These are phyloP conservation scores for Eristalinus sepulchralis DNA, from an alignment of 2,888 invertebrate genomes.

Conservation along the genomic window DNA sequence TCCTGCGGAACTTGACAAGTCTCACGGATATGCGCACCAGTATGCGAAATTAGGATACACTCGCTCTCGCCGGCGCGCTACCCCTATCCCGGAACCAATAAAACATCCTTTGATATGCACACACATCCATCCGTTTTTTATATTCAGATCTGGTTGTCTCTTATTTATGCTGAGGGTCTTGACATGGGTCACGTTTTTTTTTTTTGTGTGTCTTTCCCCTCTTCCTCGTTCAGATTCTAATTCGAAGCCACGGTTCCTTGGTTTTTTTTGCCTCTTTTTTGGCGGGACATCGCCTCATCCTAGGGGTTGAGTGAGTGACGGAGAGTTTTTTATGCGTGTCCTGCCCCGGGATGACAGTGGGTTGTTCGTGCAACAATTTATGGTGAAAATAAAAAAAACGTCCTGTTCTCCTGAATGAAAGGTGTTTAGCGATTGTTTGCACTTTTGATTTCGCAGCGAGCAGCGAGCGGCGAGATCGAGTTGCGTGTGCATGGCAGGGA, in stretches of 20 bases:
- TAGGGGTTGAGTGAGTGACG: not conserved
- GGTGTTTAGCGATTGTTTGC: slow-evolving; percentile 64
- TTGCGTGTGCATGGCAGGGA: slow-evolving; percentile 51
- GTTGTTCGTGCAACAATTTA: slow-evolving; percentile 67
- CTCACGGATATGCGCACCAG: slow-evolving; percentile 48
- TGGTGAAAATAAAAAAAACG: slow-evolving; percentile 25
- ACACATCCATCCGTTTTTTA: slow-evolving; percentile 71
- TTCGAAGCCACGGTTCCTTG: slow-evolving; percentile 42
- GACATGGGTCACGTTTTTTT: slow-evolving; percentile 69
- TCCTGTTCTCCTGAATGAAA: slow-evolving; percentile 17
- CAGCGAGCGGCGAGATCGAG: slow-evolving; percentile 33
- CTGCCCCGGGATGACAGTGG: slow-evolving; percentile 48
- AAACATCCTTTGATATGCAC: slow-evolving; percentile 70
- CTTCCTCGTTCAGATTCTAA: slow-evolving; percentile 50
- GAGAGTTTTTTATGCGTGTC: slow-evolving; percentile 19
- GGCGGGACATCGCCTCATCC: not conserved
- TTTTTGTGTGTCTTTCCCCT: slow-evolving; percentile 31
- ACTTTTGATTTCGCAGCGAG: slow-evolving; percentile 68
- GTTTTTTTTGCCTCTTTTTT: slow-evolving; percentile 6
- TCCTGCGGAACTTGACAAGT: slow-evolving; percentile 27
- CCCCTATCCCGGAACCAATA: slow-evolving; percentile 66
- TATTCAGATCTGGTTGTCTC: slow-evolving; percentile 68
- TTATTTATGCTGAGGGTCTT: slow-evolving; percentile 70
- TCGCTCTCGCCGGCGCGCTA: slow-evolving; percentile 38
- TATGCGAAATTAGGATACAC: slow-evolving; percentile 63